Conservation (phyloP, 2,797 vertebrate species). For the Phoebastria nigripes region DNA sequence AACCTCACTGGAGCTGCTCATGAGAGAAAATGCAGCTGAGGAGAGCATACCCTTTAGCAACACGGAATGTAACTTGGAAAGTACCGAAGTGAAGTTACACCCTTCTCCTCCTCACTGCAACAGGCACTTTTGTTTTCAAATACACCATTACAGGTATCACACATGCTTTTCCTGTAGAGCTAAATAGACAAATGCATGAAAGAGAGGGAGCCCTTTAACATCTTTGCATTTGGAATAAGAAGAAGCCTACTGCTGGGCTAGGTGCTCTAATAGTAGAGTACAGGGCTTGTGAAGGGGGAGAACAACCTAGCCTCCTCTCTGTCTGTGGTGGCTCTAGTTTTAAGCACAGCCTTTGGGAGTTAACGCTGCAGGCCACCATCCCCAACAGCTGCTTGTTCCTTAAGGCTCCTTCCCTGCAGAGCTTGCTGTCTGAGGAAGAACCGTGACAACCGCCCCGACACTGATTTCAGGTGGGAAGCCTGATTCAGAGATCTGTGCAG, state of each 20-base stretch:
- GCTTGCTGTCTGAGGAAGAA: not conserved
- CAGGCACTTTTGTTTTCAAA: not conserved
- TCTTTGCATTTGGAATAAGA: not conserved
- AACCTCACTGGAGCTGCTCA: not conserved
- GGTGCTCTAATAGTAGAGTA: not conserved
- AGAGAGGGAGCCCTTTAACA: not conserved
- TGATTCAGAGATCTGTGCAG: not conserved
- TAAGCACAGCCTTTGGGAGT: not conserved
- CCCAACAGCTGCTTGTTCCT: not conserved
- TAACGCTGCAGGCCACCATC: not conserved
- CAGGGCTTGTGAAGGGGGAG: not conserved
- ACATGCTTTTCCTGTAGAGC: not conserved
- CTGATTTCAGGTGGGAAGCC: not conserved
- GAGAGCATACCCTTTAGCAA: not conserved
- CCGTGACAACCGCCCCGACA: rapidly evolving
- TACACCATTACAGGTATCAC: not conserved
- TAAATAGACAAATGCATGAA: not conserved
- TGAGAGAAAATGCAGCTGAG: not conserved
- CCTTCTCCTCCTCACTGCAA: not conserved
- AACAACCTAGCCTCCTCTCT: not conserved
- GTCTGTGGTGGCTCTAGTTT: not conserved
- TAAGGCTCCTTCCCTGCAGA: not conserved
- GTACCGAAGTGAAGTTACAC: not conserved
- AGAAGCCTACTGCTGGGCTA: not conserved
- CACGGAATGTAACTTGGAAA: not conserved